A percentile compares a stretch with the other conserved stretches of the same genome.
Conservation (phyloP, 2,113 vertebrate genomes). For the Poeciliopsis prolifica region DNA sequence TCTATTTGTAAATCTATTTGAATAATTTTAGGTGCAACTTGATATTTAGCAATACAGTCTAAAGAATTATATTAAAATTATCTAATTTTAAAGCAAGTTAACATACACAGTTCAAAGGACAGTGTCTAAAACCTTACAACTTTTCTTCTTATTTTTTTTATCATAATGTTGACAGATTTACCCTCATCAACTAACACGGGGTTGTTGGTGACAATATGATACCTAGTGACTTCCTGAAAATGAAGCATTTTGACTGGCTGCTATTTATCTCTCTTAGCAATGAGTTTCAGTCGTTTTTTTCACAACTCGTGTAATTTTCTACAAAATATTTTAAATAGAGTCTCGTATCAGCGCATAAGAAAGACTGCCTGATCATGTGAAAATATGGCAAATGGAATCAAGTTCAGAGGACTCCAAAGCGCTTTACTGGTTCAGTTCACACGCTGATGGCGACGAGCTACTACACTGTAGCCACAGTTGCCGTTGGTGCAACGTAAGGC, state of each 20-base stretch:
- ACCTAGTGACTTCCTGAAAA: background rate
- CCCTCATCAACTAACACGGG: background rate
- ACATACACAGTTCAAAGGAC: background rate
- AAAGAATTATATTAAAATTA: background rate
- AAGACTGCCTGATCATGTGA: no score
- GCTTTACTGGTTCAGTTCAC: no score
- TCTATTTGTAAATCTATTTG: no score
- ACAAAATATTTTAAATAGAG: no score
- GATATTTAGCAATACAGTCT: background rate
- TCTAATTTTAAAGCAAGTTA: background rate
- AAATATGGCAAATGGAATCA: no score
- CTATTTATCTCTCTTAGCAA: background rate
- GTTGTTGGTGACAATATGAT: background rate
- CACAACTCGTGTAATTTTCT: background rate
- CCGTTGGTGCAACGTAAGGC: no score
- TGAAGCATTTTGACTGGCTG: background rate
- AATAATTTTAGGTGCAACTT: background rate
- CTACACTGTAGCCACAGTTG: no score
- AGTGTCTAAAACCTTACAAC: background rate
- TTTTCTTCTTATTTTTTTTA: conserved; percentile 8
- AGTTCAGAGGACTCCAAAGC: no score
- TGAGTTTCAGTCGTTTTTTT: background rate
- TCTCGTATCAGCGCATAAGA: no score
- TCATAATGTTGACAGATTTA: conserved; percentile 13
- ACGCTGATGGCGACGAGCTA: no score